Percentiles rank a stretch among this genome's conserved stretches.
Evolutionary conservation across 2,797 vertebrate genomes (phyloP).

Genomic region (Arnoldichthys spilopterus): DNA sequence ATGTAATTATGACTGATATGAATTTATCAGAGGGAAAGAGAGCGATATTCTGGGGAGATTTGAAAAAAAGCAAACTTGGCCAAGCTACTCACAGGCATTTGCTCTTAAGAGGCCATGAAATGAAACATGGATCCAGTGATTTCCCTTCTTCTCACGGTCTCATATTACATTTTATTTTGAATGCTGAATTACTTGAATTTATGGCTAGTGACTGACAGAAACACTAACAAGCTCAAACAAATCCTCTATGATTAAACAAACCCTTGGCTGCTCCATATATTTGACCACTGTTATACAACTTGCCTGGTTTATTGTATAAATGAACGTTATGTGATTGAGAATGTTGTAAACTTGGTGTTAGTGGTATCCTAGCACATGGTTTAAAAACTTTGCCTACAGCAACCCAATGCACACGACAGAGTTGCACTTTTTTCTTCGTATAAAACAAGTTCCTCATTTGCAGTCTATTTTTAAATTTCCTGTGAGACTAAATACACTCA

Average conservation of each 20-base stretch:
- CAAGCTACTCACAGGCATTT: background rate
- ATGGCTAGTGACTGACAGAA: slow-evolving; percentile 39
- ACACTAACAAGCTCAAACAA: slow-evolving; percentile 45
- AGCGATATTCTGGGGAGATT: background rate
- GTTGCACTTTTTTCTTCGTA: slow-evolving; percentile 13
- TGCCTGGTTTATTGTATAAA: slow-evolving; percentile 29
- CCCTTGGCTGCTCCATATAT: slow-evolving; percentile 34
- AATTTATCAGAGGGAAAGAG: slow-evolving; percentile 17
- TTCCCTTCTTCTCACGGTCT: slow-evolving; percentile 2
- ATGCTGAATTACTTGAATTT: slow-evolving; percentile 30
- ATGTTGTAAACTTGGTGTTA: slow-evolving; percentile 65
- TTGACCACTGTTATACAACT: slow-evolving; percentile 17
- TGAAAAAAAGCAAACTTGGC: slow-evolving; percentile 7
- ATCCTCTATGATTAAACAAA: slow-evolving; percentile 39
- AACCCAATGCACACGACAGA: background rate
- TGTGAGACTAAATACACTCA: slow-evolving; percentile 60
- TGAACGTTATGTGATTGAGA: slow-evolving; percentile 31
- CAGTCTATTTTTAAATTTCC: slow-evolving; percentile 66
- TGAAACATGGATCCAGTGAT: slow-evolving; percentile 23
- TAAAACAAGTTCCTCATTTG: slow-evolving; percentile 68
- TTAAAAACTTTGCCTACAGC: background rate
- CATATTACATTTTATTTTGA: slow-evolving; percentile 35
- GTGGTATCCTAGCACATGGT: slow-evolving; percentile 54
- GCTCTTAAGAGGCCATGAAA: slow-evolving; percentile 28
- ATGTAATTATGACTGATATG: slow-evolving; percentile 42